Conservation (phyloP, 2,113 vertebrate species). For the Naja naja region DNA sequence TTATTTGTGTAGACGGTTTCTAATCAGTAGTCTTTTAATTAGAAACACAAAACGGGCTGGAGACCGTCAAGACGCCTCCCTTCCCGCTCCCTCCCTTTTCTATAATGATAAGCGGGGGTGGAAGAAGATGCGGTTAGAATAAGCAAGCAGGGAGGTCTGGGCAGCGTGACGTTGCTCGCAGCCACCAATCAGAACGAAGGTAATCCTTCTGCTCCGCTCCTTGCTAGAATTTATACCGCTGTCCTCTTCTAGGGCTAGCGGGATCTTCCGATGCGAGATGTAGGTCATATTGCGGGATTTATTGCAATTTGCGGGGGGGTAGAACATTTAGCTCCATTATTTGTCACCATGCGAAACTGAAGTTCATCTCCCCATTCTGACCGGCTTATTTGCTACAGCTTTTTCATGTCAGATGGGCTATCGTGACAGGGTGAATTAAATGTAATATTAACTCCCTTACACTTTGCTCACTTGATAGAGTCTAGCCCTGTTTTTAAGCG, state of each 20-base stretch:
- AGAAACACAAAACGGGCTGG: not conserved
- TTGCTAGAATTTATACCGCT: not conserved
- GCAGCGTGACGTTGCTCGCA: not conserved
- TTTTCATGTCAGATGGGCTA: not conserved
- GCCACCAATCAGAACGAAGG: not conserved
- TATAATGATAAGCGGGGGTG: not conserved
- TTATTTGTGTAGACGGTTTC: not conserved
- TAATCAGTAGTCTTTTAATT: not conserved
- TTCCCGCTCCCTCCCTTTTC: no score
- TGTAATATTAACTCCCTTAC: not conserved
- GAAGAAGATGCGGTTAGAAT: not conserved
- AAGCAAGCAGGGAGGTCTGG: not conserved
- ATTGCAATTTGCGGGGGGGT: not conserved
- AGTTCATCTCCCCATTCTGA: not conserved
- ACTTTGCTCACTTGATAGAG: not conserved
- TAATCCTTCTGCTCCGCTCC: not conserved
- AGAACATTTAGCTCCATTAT: not conserved
- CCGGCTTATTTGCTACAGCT: not conserved
- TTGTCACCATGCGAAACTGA: not conserved
- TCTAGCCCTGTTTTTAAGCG: not conserved
- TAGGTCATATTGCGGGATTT: not conserved
- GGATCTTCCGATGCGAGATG: not conserved
- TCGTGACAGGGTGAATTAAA: not conserved
- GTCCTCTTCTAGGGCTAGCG: not conserved
- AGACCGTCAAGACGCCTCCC: not conserved